Base-by-base conservation (phyloP, 2,797 vertebrate species). In the Chrosomus eos region DNA sequence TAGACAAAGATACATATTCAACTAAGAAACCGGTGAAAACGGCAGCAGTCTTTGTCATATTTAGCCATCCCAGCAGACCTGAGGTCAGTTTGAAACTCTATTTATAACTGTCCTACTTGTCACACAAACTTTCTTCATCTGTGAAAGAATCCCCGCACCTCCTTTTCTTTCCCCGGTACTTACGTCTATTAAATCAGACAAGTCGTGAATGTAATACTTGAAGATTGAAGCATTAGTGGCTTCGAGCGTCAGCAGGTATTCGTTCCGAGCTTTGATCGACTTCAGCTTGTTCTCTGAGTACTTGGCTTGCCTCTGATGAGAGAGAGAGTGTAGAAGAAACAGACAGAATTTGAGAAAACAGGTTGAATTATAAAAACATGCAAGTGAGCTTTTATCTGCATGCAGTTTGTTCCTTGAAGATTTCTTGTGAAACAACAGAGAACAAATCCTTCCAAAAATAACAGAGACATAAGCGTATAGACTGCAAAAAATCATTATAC, bases 201-300 rank as follows among this genome's bases (percentile, higher is more conserved):
- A 95, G 92, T 99, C 98, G 13, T 99, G 97, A 93, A 99, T 98
- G 89, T 99, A 99, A 92, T 99, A 99, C 93, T 99, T 99, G 95
- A 98, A 99, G 85, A 99, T 96, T 0, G 98, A 98, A 82, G 97
- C 96, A 89, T 99, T 99, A 64, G 97, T 96, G 31, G 98, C 98
- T 94, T 99, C 98, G 81, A 99, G 96, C 19, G 98, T 99, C 91
- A 99, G 96, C 76, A 99, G 95, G 93, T 99, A 99, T 88, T 99
- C 98, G 78, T 99, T 99, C 76, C 98, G 95, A 0, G 98, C 97
- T 95, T 99, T 99, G 95, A 99, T 98, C 4, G 98, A 99, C 92
- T 99, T 99, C 93, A 99, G 95, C 93, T 99, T 99, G 95, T 99
- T 99, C 93, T 99, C 98, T 0, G 97, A 99, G 88, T 99, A 99